Base-by-base conservation (phyloP, 1,140 invertebrate genomes). In the Hycleus phaleratus region DNA sequence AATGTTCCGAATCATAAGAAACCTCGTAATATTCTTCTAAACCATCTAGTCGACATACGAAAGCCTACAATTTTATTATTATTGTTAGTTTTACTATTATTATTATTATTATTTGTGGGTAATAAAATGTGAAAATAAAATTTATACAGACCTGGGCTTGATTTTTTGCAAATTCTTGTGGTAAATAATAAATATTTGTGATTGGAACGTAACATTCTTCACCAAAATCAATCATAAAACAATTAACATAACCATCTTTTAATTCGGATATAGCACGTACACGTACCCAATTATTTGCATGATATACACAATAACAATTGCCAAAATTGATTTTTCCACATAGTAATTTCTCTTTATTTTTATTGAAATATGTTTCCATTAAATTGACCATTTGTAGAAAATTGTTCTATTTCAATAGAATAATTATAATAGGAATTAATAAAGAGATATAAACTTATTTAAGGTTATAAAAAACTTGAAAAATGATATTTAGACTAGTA, bases 151-250 rank as follows among this genome's bases (percentile, higher is more conserved):
- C 18, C 18, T 86, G 85, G 2, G 79, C 78, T 38, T 83, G 77
- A 7, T 83, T 64, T 32, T 61, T 68, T 3, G 78, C 77, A 62
- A 83, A 87, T 50, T 80, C 73, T 8, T 75, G 72, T 38, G 78
- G 74, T 3, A 87, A 69, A 3, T 75, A 66, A 58, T 79, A 80
- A 2, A 87, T 71, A 12, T 75, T 69, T 2, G 69, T 63, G 4
- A 72, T 62, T n/a, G 68, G 59, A 3, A 83, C 75, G 0, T 63
- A 54, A 12, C 80, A 78, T 50, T 79, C 79, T 57, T 84, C 81
- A 2, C 85, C 85, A 47, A 77, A 78, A 61, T 87, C 85, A 3
- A 85, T 81, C 8, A 85, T 79, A 42, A 82, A 82, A 47, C 83
- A 79, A 2, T 73, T 71, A 7, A 79, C 79, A 7, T 70, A 64